Conservation (phyloP, 2,113 vertebrate genomes). For the Plecturocebus donacophilus region DNA sequence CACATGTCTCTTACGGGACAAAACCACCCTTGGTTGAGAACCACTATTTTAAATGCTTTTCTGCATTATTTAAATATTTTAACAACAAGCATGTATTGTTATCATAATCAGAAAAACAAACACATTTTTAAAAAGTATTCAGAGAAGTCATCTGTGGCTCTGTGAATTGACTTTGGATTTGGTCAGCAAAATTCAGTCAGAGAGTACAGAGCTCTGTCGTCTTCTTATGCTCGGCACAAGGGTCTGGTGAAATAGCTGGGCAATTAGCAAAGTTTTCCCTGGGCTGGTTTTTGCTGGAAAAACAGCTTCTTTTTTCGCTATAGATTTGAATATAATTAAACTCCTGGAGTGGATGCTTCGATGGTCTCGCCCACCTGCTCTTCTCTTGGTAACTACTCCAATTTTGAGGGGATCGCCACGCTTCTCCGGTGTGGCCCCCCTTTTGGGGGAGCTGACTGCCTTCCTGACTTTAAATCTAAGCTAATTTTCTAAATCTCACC, state of each 20-base stretch:
- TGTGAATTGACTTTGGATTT: background rate
- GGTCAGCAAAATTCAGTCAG: background rate
- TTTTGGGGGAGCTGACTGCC: background rate
- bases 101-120: constrained; percentile 69
- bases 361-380: background rate
- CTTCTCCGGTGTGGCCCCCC: background rate
- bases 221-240: background rate
- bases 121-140: background rate
- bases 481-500: background rate
- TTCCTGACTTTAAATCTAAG: background rate
- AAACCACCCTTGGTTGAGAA: background rate
- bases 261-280: background rate
- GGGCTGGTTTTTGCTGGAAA: background rate
- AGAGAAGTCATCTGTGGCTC: constrained; percentile 3
- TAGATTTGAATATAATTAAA: background rate
- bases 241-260: background rate
- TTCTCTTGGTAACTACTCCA: background rate
- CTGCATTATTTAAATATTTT: constrained; percentile 65
- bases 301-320: background rate
- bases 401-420: accelerated
- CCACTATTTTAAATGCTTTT: constrained; percentile 56
- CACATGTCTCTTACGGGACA: background rate
- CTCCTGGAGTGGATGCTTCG: too few relatives aligned
- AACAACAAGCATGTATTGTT: constrained; percentile 46
- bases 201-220: background rate